Evolutionary conservation across 2,113 vertebrate species (phyloP).

Genomic region (Recurvirostra avosetta): DNA sequence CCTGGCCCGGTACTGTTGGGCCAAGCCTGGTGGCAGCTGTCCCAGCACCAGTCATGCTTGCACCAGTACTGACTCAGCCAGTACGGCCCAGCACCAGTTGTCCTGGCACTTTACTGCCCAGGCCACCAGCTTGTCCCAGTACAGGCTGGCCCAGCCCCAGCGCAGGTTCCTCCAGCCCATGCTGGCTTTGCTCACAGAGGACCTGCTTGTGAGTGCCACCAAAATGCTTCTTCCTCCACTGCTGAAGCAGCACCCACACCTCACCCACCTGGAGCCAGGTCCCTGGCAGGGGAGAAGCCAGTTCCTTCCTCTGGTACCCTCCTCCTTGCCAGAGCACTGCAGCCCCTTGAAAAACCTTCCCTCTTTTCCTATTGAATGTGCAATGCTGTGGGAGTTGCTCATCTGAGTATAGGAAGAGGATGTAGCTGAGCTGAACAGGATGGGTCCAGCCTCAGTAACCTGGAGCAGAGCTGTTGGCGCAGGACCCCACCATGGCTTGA

Average conservation of each 20-base stretch:
- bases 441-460: not conserved
- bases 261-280: not conserved
- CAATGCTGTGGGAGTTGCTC: not conserved
- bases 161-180: fast-evolving
- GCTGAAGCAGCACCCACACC: not conserved
- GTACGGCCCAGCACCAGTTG: not conserved
- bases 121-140: not conserved
- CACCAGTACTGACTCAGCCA: not conserved
- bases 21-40: not conserved
- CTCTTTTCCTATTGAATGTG: not conserved
- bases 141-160: not conserved
- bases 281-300: not conserved
- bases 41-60: not conserved
- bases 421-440: not conserved
- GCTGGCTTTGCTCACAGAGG: not conserved
- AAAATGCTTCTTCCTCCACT: not conserved
- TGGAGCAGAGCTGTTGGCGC: too few species aligned
- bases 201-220: not conserved
- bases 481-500: not conserved
- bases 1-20: not conserved
- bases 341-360: not conserved
- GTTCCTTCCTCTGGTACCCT: not conserved
- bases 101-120: not conserved
- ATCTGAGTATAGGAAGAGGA: not conserved
- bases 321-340: not conserved